A percentile compares a stretch with the other conserved stretches of the same genome.
phyloP scores from a whole-genome alignment of 1,140 invertebrate species.

The Aplysia californica region DNA sequence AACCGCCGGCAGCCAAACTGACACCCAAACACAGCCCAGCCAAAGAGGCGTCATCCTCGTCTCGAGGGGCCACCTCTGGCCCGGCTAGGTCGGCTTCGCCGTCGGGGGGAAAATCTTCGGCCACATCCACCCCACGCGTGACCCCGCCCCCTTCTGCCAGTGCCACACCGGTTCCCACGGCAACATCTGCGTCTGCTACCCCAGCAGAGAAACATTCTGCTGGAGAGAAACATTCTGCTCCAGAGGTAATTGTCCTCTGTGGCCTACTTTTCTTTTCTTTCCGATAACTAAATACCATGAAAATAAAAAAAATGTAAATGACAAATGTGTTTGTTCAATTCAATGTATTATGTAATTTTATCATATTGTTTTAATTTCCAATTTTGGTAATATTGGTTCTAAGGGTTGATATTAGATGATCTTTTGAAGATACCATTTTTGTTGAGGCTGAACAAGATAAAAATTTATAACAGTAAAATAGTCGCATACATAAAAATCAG shows the following conservation, averaged over 20 bases:
- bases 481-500: too few relatives aligned
- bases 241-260: background rate
- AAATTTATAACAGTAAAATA: too few relatives aligned
- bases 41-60: background rate
- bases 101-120: background rate
- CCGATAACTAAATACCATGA: too few relatives aligned
- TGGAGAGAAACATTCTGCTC: background rate
- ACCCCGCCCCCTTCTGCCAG: constrained; percentile 27
- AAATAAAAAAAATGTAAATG: too few relatives aligned
- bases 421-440: too few relatives aligned
- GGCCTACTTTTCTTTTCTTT: too few relatives aligned
- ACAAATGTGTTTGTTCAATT: too few relatives aligned
- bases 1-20: constrained; percentile 35
- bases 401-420: too few relatives aligned
- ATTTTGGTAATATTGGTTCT: too few relatives aligned
- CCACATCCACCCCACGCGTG: constrained; percentile 27
- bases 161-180: constrained; percentile 21
- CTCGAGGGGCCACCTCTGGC: background rate
- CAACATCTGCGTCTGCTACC: constrained; percentile 19
- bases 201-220: constrained; percentile 10
- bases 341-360: too few relatives aligned
- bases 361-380: too few relatives aligned
- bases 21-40: background rate
- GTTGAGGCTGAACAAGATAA: too few relatives aligned
- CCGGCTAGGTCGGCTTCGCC: constrained; percentile 1